Evolutionary conservation across 2,113 vertebrate species (phyloP).

Genomic region (Bagarius yarrelli): DNA sequence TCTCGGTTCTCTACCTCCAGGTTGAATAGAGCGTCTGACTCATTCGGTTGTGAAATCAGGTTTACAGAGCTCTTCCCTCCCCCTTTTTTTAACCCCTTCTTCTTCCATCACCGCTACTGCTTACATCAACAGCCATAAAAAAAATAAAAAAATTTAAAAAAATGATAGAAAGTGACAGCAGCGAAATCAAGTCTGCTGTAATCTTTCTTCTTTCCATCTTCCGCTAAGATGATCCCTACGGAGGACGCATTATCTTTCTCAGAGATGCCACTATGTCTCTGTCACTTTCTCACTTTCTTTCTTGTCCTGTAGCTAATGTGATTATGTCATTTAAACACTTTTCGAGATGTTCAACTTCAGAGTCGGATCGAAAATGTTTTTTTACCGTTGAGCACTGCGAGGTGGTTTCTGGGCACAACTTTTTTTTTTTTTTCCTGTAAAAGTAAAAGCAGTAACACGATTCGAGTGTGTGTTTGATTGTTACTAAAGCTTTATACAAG

Average conservation of each 20-base stretch:
- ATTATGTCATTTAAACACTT: constrained; percentile 41
- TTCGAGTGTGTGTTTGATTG: background rate
- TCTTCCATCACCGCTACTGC: constrained; percentile 16
- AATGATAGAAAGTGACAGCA: background rate
- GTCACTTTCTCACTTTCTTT: constrained; percentile 33
- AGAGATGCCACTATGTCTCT: constrained; percentile 34
- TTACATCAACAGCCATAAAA: constrained; percentile 1
- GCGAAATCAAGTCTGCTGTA: constrained; percentile 24
- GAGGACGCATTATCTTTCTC: constrained; percentile 24
- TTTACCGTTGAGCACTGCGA: background rate
- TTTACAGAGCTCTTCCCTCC: constrained; percentile 42
- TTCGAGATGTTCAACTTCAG: constrained; percentile 28
- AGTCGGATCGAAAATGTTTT: constrained; percentile 32
- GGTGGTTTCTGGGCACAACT: background rate
- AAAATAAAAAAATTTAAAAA: constrained; percentile 22
- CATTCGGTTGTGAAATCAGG: constrained; percentile 63
- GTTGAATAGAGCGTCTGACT: constrained; percentile 48
- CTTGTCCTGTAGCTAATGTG: constrained; percentile 33
- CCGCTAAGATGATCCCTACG: constrained; percentile 26
- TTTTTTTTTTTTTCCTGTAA: constrained; percentile 14
- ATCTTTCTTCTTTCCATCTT: constrained; percentile 40
- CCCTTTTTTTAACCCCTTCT: constrained; percentile 23
- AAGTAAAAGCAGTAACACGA: background rate
- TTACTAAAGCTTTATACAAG: constrained; percentile 18
- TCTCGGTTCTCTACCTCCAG: constrained; percentile 56